Percentiles rank a stretch among this genome's conserved stretches.
Conservation (phyloP, 2,797 vertebrate genomes). For the Enoplosus armatus region DNA sequence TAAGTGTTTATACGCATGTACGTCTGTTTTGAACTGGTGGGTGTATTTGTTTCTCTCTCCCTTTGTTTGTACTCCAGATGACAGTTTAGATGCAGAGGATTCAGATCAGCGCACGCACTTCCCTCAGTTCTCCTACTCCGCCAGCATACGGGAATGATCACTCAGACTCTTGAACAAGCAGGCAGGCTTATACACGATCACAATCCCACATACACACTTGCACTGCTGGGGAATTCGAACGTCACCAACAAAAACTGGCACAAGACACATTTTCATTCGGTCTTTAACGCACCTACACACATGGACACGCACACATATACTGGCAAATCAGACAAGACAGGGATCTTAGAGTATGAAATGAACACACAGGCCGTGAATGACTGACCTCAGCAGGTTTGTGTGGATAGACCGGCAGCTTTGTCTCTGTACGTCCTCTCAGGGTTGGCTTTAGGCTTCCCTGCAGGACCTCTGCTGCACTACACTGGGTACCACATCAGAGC, state of each 20-base stretch:
- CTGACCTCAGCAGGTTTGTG: conserved; percentile 76
- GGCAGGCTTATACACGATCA: conserved; percentile 78
- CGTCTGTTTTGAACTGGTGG: conserved; percentile 23
- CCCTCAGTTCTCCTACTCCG: conserved; percentile 96
- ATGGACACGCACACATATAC: conserved; percentile 24
- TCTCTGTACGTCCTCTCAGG: conserved; percentile 69
- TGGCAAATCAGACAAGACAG: conserved; percentile 65
- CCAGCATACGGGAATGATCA: conserved; percentile 92
- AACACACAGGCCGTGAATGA: conserved; percentile 66
- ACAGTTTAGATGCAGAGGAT: conserved; percentile 90
- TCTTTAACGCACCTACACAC: conserved; percentile 58
- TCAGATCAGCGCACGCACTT: conserved; percentile 93
- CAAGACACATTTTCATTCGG: conserved; percentile 79
- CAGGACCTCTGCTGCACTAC: conserved; percentile 77
- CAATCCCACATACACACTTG: conserved; percentile 74
- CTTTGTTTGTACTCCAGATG: conserved; percentile 81
- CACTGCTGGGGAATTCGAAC: conserved; percentile 77
- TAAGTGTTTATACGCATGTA: background rate
- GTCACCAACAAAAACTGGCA: conserved; percentile 75
- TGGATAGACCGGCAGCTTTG: conserved; percentile 78
- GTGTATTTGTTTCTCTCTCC: conserved; percentile 14
- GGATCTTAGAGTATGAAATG: conserved; percentile 62
- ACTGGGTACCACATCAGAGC: conserved; percentile 77
- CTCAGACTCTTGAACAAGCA: conserved; percentile 69
- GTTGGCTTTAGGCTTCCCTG: conserved; percentile 60